Evolutionary conservation across 2,797 vertebrate genomes (phyloP), one percentile per base, ranked within the genome.

Genomic region (Sphenopsis melanotis): DNA sequence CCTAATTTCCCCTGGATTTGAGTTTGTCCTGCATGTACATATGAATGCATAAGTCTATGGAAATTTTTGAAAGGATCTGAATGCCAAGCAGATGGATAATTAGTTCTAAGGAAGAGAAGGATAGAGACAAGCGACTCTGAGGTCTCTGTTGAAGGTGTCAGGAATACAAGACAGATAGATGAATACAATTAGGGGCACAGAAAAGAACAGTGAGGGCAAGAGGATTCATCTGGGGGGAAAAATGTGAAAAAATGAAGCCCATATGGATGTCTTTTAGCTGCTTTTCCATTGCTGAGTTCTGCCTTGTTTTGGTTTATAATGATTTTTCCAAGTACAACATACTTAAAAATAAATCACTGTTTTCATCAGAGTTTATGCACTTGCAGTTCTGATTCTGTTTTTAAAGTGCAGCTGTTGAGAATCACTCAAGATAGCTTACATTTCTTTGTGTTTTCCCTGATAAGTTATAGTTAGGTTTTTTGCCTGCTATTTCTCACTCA

Each of bases 261-360:
- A 57, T 83, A 71, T 91, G 89, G 75, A 65, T 90, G 91, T 93
- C 78, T 94, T 95, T 70, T 74, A 85, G 83, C 24, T 80, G 53
- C 75, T 92, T 95, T 95, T 95, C 94, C 92, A 93, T 93, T 91
- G 57, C 94, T 56, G 63, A 69, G 47, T 55, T 92, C 50, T 90
- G 86, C n/a, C 46, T 93, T 96, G 78, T 89, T 97, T 95, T 89
- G 81, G 68, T 95, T 95, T 79, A 75, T 96, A 96, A 95, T 89
- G 92, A 87, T 94, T 96, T 96, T 96, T 95, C 93, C 93, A 95
- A 96, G 90, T 52, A 71, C 89, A 89, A 75, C 90, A 59, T 86
- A 60, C 81, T 94, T 95, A 83, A 95, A 93, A 95, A 96, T 95
- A 93, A 95, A 95, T 91, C 85, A 75, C n/a, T 61, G 47, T 91